phyloP scores from a whole-genome alignment of 2,113 vertebrate genomes.

The Ascaphus truei region DNA sequence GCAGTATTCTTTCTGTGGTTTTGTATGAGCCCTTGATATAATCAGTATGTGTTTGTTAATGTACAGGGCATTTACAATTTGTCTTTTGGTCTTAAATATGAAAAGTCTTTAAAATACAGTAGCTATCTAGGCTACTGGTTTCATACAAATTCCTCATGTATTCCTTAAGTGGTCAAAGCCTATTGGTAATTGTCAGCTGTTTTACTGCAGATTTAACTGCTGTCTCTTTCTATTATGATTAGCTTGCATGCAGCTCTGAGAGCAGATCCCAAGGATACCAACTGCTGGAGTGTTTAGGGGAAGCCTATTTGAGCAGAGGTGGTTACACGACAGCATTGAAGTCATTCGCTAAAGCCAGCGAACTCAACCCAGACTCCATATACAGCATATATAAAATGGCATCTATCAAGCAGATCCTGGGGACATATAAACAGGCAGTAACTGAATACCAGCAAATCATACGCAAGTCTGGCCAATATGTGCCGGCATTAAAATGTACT shows the following conservation, averaged over 20 bases:
- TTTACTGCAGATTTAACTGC: background rate
- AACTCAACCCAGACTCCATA: constrained; percentile 81
- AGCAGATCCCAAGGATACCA: constrained; percentile 88
- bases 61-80: background rate
- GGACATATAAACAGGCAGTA: constrained; percentile 81
- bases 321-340: constrained; percentile 89
- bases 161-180: background rate
- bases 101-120: constrained; percentile 6
- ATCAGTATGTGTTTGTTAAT: background rate
- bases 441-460: constrained; percentile 81
- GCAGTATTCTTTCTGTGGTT: background rate
- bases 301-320: constrained; percentile 87
- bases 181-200: background rate
- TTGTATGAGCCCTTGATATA: background rate
- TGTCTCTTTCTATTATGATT: constrained; percentile 41
- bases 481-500: constrained; percentile 92
- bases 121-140: background rate
- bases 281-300: constrained; percentile 94
- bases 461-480: constrained; percentile 73
- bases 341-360: constrained; percentile 83
- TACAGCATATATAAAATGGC: constrained; percentile 89
- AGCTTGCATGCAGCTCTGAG: constrained; percentile 93
- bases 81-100: constrained; percentile 2
- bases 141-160: constrained; percentile 2
- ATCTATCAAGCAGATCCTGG: constrained; percentile 87